A percentile compares a stretch with the other conserved stretches of the same genome.
Evolutionary conservation across 1,140 invertebrate species (phyloP).

Genomic region (Rhizoglyphus robini): DNA sequence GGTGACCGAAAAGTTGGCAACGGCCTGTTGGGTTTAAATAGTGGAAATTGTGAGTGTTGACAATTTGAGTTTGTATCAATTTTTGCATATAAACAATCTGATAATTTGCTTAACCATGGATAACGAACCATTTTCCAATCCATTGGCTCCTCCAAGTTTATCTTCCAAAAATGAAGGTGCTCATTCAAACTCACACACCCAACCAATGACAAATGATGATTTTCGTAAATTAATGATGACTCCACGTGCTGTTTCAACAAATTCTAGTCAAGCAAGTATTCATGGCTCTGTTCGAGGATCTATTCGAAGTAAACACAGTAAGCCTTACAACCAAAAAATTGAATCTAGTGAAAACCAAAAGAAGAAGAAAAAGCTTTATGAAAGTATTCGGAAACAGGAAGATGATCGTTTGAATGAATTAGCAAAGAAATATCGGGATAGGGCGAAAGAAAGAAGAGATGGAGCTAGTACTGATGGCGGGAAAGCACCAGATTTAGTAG

Average conservation of each 20-base stretch:
- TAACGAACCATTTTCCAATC: constrained; percentile 19
- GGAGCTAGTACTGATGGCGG: constrained; percentile 63
- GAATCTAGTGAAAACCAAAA: constrained; percentile 33
- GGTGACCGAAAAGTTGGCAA: too few relatives aligned
- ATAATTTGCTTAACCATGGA: constrained; percentile 1
- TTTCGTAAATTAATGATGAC: constrained; percentile 92
- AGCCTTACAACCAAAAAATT: constrained; percentile 21
- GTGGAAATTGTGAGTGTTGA: too few relatives aligned
- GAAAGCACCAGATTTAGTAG: constrained; percentile 52
- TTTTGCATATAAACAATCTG: not conserved
- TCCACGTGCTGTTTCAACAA: constrained; percentile 43
- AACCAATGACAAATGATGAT: constrained; percentile 77
- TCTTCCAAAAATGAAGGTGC: not conserved
- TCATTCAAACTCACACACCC: constrained; percentile 10
- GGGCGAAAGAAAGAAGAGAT: constrained; percentile 79
- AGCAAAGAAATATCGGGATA: constrained; percentile 53
- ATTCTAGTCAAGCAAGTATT: too few relatives aligned
- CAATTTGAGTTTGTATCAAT: too few relatives aligned
- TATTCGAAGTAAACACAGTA: not conserved
- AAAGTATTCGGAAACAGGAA: constrained; percentile 84
- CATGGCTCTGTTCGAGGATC: constrained; percentile 18
- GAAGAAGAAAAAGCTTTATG: constrained; percentile 53
- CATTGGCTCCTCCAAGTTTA: constrained; percentile 7
- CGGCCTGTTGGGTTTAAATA: too few relatives aligned
- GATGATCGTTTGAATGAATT: constrained; percentile 88